phyloP scores from a whole-genome alignment of 1,140 invertebrate genomes.

The Adoxophyes honmai region DNA sequence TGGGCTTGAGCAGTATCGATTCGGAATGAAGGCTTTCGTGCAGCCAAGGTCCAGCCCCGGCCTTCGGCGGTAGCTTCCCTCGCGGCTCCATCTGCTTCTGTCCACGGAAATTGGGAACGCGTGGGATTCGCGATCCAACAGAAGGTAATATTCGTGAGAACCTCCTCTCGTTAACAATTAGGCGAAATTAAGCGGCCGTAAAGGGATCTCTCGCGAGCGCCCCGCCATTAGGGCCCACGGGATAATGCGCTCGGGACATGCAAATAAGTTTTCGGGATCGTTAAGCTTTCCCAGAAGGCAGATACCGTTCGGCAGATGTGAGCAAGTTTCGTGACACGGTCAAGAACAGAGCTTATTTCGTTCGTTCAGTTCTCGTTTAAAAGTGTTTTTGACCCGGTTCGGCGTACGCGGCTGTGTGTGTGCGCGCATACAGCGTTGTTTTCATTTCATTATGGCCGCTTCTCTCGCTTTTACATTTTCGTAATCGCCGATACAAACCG shows the following conservation, averaged over 20 bases:
- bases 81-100: constrained; percentile 64
- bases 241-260: constrained; percentile 69
- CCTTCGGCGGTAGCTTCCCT: too few relatives aligned
- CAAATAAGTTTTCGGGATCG: constrained; percentile 65
- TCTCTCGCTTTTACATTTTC: constrained; percentile 72
- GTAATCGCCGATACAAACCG: constrained; percentile 64
- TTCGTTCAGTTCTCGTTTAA: constrained; percentile 64
- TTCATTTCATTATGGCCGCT: constrained; percentile 70
- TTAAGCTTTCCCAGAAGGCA: constrained; percentile 70
- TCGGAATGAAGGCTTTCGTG: constrained; percentile 53
- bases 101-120: constrained; percentile 57
- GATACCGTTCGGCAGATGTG: constrained; percentile 72
- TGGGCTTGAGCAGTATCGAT: constrained; percentile 59
- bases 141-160: constrained; percentile 71
- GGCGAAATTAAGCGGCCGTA: constrained; percentile 65
- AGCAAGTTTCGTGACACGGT: constrained; percentile 64
- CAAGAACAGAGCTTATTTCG: constrained; percentile 68
- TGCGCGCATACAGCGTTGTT: constrained; percentile 53
- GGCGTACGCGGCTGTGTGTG: constrained; percentile 39
- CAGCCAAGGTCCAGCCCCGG: constrained; percentile 37
- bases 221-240: constrained; percentile 62
- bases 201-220: constrained; percentile 60
- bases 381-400: constrained; percentile 73
- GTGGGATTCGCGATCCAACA: constrained; percentile 62
- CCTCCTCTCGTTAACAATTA: constrained; percentile 63